phyloP scores from a whole-genome alignment of 2,888 invertebrate genomes.

The Apodemia hepburni region DNA sequence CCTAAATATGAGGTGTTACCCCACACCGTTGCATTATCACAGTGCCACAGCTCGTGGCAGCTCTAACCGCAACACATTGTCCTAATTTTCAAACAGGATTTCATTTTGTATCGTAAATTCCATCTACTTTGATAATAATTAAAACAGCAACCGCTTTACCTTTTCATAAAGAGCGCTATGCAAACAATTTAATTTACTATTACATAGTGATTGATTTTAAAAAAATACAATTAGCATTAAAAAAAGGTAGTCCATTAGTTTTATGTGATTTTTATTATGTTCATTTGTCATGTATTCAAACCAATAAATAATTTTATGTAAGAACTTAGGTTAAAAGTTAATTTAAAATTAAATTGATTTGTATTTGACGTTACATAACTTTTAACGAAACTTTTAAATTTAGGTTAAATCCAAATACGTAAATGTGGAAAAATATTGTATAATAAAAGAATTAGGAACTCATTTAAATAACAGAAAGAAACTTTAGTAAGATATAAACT shows the following conservation, averaged over 20 bases:
- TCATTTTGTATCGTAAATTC: slow-evolving; percentile 17
- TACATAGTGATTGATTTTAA: no score
- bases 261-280: no score
- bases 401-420: background rate
- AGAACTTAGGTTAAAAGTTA: background rate
- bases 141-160: no score
- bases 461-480: slow-evolving; percentile 2
- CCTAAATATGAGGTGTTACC: slow-evolving; percentile 29
- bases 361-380: background rate
- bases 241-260: no score
- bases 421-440: background rate
- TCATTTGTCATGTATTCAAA: no score
- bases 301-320: no score
- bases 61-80: slow-evolving; percentile 31
- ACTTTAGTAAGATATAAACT: background rate
- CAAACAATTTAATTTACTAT: no score
- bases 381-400: background rate
- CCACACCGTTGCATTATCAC: slow-evolving; percentile 33
- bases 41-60: slow-evolving; percentile 29
- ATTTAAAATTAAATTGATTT: background rate
- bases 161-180: no score
- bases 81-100: slow-evolving; percentile 25
- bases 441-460: slow-evolving; percentile 2
- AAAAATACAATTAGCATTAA: no score
- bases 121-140: slow-evolving; percentile 3